Percentiles rank a stretch among this genome's conserved stretches.
These are phyloP conservation scores for Oceanites oceanicus DNA, from an alignment of 2,113 vertebrate genomes.

Conservation along the genomic window DNA sequence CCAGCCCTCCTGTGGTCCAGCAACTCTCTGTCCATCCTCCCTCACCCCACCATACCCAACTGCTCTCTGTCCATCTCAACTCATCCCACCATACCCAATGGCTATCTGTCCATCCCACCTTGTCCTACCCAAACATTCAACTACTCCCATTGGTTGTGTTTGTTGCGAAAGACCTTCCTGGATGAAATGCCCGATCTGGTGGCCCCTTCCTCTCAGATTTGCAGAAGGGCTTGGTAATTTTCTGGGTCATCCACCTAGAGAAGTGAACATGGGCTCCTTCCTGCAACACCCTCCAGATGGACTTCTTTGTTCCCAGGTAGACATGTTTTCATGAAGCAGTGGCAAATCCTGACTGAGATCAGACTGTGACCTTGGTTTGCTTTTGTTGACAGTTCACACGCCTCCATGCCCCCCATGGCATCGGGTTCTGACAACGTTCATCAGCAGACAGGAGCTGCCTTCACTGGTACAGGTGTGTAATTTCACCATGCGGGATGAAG, in stretches of 20 bases:
- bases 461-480: rapidly evolving
- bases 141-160: too few species aligned
- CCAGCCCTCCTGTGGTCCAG: neutral
- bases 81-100: neutral
- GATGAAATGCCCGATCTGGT: neutral
- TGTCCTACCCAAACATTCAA: neutral
- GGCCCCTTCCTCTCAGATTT: neutral
- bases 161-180: neutral
- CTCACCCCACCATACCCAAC: neutral
- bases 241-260: too few species aligned
- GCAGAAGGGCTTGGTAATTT: neutral
- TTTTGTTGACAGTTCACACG: neutral
- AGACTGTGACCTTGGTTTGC: neutral
- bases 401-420: rapidly evolving
- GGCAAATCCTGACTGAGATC: neutral
- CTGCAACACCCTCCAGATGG: neutral
- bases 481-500: neutral
- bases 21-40: neutral
- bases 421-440: rapidly evolving
- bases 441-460: neutral
- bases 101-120: neutral
- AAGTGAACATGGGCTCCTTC: neutral
- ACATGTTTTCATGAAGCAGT: neutral
- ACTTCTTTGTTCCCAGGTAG: neutral
- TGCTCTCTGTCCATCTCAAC: neutral